Evolutionary conservation across 2,888 invertebrate genomes (phyloP), one percentile per base, ranked within the genome.

Genomic region (Aradus depressus): DNA sequence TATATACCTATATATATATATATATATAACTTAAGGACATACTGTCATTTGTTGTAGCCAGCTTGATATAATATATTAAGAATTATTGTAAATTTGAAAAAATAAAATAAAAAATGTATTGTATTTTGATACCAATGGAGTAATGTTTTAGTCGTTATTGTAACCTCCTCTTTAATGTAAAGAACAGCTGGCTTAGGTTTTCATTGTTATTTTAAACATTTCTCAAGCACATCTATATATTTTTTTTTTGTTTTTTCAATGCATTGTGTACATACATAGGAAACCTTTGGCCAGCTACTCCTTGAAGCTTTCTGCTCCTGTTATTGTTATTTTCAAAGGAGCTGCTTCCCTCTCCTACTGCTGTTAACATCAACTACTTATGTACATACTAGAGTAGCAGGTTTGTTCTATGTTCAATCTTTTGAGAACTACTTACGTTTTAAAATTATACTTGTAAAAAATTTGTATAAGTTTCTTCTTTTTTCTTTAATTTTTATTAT

Each of bases 121-220:
- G 56, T 56, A 56, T 56, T 56, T 56, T 56, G 56, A 56, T 56
- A 56, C 56, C 54, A 51, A 50, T 54, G 50, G 48, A 54, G 26
- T 54, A 53, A 45, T 50, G 50, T 44, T 52, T 47, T 49, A 26
- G 16, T 26, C 23, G 6, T 25, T 42, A 25, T 42, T 42, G 23
- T 42, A 25, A 23, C 25, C 42, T 42, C 16, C 16, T 23, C 14
- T 42, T 23, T 16, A 26, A 12, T 38, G 47, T 47, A 38, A 47
- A 38, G 47, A 19, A 28, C 37, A 55, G 52, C 52, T 55, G 55
- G 55, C 52, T 42, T 41, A 50, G 50, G 55, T 52, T 55, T 44
- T 35, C 42, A 22, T 38, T 28, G 21, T 8, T 22, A 47, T n/a
- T 12, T 34, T 37, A 22, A 37, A 23, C 32, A 34, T 14, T n/a